Base-by-base conservation (phyloP, 1,140 invertebrate species). In the Magallana gigas region DNA sequence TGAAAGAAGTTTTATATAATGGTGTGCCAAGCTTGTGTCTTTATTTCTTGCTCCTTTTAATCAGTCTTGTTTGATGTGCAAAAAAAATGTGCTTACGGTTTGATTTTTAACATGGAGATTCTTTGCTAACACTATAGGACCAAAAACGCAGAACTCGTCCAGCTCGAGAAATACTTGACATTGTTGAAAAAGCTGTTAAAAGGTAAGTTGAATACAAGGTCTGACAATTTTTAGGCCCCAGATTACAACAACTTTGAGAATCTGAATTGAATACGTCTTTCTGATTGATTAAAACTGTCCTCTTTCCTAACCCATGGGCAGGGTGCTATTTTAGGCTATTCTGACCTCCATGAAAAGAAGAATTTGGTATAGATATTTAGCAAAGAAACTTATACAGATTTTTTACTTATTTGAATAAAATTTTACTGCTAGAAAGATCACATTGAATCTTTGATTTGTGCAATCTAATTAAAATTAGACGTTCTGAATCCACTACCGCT, bases 121-220 rank as follows among this genome's bases (percentile, higher is more conserved):
- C 5, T 48, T 48, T 48, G 36, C 36, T 48, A 7, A 58, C 59
- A 84, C 12, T 68, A 8, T 11, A 80, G 85, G 58, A 60, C 56
- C 83, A 84, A 29, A 84, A 84, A 60, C 56, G 83, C 23, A 59
- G 23, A 36, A 60, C 23, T 36, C 29, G 57, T 16, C 83, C 83
- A 16, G 57, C 56, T 16, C n/a, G n/a, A 9, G 83, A 84, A 62
- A 84, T 84, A 16, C 36, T 84, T 36, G 83, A 59, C 14, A 60
- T 80, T 8, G 85, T 86, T 57, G 80, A 68, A 29, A 76, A 76
- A 23, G 18, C 68, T 36, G 68, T 76, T 23, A 76, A 76, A 8
- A 8, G 68, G 68, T 76, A 76, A 29, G 29, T 76, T 1, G 7
- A 29, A 16, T 16, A 18, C 4, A 16, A 5, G 62, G 14, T 48